Evolutionary conservation across 1,140 invertebrate species (phyloP).

Genomic region (Linepithema humile): DNA sequence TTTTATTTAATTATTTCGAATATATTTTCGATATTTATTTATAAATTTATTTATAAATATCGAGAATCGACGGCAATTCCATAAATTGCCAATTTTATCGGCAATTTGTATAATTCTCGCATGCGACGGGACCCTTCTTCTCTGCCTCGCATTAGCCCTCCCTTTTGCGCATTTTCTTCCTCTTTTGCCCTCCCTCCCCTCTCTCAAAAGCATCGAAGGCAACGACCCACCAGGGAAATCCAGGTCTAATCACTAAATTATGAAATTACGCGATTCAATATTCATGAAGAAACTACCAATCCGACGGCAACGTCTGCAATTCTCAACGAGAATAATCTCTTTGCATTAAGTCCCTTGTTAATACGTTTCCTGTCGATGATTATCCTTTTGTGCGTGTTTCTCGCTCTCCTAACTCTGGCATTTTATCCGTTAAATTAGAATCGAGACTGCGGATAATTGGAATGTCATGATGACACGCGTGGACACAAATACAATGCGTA

Average conservation of each 20-base stretch:
- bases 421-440: constrained; percentile 40
- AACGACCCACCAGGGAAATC: constrained; percentile 64
- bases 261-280: constrained; percentile 66
- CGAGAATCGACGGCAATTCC: neutral
- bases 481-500: neutral
- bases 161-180: neutral
- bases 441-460: constrained; percentile 31
- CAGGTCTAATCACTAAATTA: constrained; percentile 67
- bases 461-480: neutral
- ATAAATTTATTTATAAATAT: neutral
- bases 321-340: constrained; percentile 59
- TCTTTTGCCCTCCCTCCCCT: neutral
- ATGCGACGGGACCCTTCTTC: neutral
- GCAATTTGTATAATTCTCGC: constrained; percentile 8
- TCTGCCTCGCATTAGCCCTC: neutral
- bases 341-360: constrained; percentile 55
- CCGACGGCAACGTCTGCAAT: constrained; percentile 24
- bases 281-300: constrained; percentile 52
- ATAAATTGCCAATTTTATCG: constrained; percentile 12
- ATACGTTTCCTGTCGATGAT: constrained; percentile 56
- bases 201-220: neutral
- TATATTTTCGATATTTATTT: neutral
- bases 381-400: constrained; percentile 19
- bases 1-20: neutral
- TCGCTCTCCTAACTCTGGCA: constrained; percentile 1